Percentiles rank a stretch among this genome's conserved stretches.
These are phyloP conservation scores for Kudoa iwatai DNA, from an alignment of 30 jellyfish, hydroid and myxozoan genomes.

Conservation along the genomic window DNA sequence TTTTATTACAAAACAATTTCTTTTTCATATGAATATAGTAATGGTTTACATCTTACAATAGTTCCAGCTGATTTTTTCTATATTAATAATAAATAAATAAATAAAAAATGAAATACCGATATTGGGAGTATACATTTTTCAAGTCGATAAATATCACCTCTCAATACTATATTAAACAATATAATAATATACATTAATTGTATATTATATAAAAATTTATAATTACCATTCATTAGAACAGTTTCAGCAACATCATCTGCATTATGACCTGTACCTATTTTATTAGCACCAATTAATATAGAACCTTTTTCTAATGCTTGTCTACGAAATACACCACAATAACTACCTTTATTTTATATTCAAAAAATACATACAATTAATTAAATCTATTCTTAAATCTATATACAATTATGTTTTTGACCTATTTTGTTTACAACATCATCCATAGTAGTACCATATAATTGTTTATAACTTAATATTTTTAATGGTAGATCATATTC, in stretches of 20 bases:
- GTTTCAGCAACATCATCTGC: slow-evolving; percentile 97
- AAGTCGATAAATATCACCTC: slow-evolving; percentile 81
- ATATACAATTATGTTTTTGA: slow-evolving; percentile 31
- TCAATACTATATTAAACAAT: slow-evolving; percentile 8
- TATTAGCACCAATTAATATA: slow-evolving; percentile 58
- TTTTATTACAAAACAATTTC: too few species aligned
- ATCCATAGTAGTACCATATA: slow-evolving; percentile 96
- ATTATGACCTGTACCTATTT: slow-evolving; percentile 92
- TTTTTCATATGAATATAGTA: too few species aligned
- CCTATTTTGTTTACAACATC: slow-evolving; percentile 62
- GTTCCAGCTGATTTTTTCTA: too few species aligned
- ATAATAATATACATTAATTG: background rate
- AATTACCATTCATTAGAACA: slow-evolving; percentile 55
- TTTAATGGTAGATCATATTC: slow-evolving; percentile 62
- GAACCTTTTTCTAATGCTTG: slow-evolving; percentile 98
- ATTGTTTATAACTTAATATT: slow-evolving; percentile 54
- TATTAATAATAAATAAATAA: too few species aligned
- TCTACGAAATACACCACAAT: slow-evolving; percentile 89
- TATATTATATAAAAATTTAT: background rate
- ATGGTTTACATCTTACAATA: too few species aligned
- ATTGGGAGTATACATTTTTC: slow-evolving; percentile 36
- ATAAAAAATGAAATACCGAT: too few species aligned
- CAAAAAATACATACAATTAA: background rate
- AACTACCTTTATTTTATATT: slow-evolving; percentile 19
- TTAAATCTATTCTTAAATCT: background rate